Evolutionary conservation across 2,797 vertebrate genomes (phyloP).

Genomic region (Hoplostethus atlanticus): DNA sequence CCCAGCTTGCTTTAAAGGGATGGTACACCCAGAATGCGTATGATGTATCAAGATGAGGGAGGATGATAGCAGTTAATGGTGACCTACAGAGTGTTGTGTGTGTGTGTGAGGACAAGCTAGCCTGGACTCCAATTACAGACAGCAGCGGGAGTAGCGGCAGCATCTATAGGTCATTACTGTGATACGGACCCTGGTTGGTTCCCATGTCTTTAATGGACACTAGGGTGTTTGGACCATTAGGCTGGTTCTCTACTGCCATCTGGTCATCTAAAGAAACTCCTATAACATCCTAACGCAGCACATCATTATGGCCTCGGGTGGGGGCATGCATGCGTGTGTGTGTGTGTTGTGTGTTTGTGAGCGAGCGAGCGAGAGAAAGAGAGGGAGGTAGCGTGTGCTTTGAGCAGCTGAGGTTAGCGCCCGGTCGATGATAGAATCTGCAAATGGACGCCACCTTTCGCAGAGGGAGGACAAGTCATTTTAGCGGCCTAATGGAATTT

Average conservation of each 20-base stretch:
- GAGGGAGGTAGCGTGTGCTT: neutral
- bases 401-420: constrained; percentile 57
- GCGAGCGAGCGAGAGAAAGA: neutral
- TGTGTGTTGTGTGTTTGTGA: constrained; percentile 4
- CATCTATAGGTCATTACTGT: constrained; percentile 81
- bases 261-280: constrained; percentile 67
- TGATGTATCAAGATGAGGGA: constrained; percentile 36
- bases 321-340: constrained; percentile 16
- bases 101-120: constrained; percentile 13
- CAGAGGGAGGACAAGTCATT: constrained; percentile 73
- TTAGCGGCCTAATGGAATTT: constrained; percentile 78
- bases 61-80: constrained; percentile 52
- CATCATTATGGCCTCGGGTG: constrained; percentile 65
- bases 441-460: constrained; percentile 73
- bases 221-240: constrained; percentile 78
- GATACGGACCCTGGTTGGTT: constrained; percentile 66
- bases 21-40: neutral
- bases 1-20: constrained; percentile 24
- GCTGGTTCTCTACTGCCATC: constrained; percentile 70
- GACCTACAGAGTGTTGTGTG: constrained; percentile 27
- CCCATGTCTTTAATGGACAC: constrained; percentile 78
- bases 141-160: constrained; percentile 61
- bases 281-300: constrained; percentile 63
- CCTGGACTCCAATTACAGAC: constrained; percentile 77
- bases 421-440: constrained; percentile 74